Percentiles rank a stretch among this genome's conserved stretches.
phyloP scores from a whole-genome alignment of 2,797 vertebrate species.

The Malacoraja senta region DNA sequence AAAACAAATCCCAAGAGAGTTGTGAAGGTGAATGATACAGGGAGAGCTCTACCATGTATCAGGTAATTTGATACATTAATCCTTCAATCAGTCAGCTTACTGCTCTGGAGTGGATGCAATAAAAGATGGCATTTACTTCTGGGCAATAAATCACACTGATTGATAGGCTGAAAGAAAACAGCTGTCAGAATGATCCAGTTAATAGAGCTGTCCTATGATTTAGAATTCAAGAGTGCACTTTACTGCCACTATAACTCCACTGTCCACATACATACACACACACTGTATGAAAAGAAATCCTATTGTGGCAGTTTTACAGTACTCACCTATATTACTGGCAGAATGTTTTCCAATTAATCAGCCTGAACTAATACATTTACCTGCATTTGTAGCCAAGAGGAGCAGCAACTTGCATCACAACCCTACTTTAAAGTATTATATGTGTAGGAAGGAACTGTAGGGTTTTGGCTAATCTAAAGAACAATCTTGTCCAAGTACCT shows the following conservation, averaged over 20 bases:
- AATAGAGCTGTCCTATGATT: slow-evolving; percentile 11
- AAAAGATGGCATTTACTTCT: slow-evolving; percentile 10
- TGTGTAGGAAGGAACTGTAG: no score
- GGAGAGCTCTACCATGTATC: neutral
- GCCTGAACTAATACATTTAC: neutral
- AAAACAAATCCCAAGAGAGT: neutral
- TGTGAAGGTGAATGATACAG: neutral
- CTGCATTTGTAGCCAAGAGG: neutral
- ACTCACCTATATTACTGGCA: neutral
- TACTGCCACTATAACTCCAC: neutral
- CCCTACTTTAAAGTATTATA: neutral
- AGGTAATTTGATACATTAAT: slow-evolving; percentile 4
- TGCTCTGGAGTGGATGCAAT: neutral
- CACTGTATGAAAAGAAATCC: neutral
- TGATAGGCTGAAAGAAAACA: neutral
- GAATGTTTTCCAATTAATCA: neutral
- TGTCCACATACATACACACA: neutral
- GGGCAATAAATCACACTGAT: slow-evolving; percentile 18
- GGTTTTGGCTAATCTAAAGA: neutral
- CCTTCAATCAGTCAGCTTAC: neutral
- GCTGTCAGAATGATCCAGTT: slow-evolving; percentile 31
- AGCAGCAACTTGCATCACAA: neutral
- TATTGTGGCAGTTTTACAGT: neutral
- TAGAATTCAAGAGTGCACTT: neutral
- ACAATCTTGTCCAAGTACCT: neutral